A percentile compares a stretch with the other conserved stretches of the same genome.
Evolutionary conservation across 1,140 invertebrate species (phyloP).

Genomic region (Megathymus violae): DNA sequence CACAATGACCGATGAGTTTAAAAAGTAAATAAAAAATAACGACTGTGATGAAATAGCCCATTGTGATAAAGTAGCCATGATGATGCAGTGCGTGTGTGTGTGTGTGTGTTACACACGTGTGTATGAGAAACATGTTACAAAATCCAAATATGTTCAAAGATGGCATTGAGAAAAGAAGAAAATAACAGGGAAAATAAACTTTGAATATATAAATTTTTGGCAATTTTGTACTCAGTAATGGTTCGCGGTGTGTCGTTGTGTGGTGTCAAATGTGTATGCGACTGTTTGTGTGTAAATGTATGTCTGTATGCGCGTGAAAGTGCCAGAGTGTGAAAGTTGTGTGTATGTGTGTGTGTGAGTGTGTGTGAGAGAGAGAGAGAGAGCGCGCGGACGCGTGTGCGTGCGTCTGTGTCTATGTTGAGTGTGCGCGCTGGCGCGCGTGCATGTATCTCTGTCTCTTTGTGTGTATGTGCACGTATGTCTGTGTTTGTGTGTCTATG

Average conservation of each 20-base stretch:
- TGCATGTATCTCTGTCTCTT: too few relatives aligned
- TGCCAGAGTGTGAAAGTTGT: constrained; percentile 27
- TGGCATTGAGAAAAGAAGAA: constrained; percentile 28
- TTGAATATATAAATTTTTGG: constrained; percentile 71
- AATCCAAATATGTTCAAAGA: constrained; percentile 30
- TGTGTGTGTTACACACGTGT: constrained; percentile 4
- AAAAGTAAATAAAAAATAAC: constrained; percentile 18
- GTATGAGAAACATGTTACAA: constrained; percentile 22
- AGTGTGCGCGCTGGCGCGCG: too few relatives aligned
- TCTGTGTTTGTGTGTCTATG: constrained; percentile 1
- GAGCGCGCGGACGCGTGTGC: too few relatives aligned
- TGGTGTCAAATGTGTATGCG: constrained; percentile 50
- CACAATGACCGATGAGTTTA: constrained; percentile 10
- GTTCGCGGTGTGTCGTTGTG: constrained; percentile 53
- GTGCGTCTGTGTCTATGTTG: too few relatives aligned
- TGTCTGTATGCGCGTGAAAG: constrained; percentile 23
- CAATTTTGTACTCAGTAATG: constrained; percentile 82
- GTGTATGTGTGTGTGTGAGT: constrained; percentile 18
- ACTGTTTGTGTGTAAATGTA: constrained; percentile 49
- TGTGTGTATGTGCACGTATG: constrained; percentile 26
- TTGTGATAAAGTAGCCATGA: constrained; percentile 47
- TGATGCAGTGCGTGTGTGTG: constrained; percentile 41
- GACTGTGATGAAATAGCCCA: constrained; percentile 36
- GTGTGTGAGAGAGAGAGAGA: too few relatives aligned
- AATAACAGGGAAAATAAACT: constrained; percentile 49